phyloP scores from a whole-genome alignment of 2,113 vertebrate species.

The Paramormyrops kingsleyae region DNA sequence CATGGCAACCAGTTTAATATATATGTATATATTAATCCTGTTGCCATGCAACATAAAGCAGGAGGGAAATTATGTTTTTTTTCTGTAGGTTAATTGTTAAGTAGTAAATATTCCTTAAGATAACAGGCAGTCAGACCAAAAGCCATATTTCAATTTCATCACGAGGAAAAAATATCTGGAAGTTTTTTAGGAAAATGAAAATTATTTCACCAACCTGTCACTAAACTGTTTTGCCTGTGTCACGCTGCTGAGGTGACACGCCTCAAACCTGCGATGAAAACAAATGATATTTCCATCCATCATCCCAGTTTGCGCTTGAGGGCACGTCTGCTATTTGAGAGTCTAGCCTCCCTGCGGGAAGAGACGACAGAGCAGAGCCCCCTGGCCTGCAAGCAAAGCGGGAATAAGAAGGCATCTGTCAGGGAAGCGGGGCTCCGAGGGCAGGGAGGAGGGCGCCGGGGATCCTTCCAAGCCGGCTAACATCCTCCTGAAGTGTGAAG shows the following conservation, averaged over 20 bases:
- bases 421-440: background rate
- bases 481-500: background rate
- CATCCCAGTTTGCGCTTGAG: background rate
- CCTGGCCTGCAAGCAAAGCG: background rate
- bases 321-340: background rate
- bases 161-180: background rate
- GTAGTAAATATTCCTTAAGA: background rate
- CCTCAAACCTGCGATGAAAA: background rate
- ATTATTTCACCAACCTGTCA: background rate
- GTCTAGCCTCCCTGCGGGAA: background rate
- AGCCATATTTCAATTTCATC: background rate
- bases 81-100: background rate
- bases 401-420: background rate
- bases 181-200: background rate
- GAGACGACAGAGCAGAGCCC: background rate
- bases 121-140: background rate
- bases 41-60: conserved; percentile 3
- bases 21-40: background rate
- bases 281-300: background rate
- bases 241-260: background rate
- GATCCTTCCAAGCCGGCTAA: background rate
- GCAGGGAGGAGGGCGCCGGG: background rate
- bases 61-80: background rate
- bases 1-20: conserved; percentile 15
- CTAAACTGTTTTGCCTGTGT: background rate